Evolutionary conservation across 2,113 vertebrate species (phyloP), one percentile per base, ranked within the genome.

Genomic region (Lophius piscatorius): DNA sequence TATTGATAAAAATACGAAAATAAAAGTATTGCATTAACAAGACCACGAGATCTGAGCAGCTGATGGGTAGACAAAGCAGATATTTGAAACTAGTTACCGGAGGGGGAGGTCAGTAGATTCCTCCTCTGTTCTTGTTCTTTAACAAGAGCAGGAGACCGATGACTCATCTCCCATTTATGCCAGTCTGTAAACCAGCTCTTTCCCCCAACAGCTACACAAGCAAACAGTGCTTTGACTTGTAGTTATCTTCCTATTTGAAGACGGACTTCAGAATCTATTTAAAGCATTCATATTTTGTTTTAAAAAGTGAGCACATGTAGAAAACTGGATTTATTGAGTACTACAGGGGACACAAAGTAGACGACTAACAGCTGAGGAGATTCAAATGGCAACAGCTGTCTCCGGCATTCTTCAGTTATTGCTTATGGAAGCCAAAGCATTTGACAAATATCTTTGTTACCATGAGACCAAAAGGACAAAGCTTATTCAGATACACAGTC

Each of bases 111-210:
- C 83, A 89, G 75, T 74, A 79, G 82, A 79, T 76, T 80, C 4
- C 52, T 34, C 21, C 20, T 63, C 50, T 57, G 22, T 55, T 69
- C 52, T 28, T 20, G 18, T 55, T 55, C 47, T 7, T 33, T 54
- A 54, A 40, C 47, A 63, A 48, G 13, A 78, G 66, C 70, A 60
- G 45, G 64, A 77, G n/a, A 77, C 35, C 24, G 77, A 80, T 90
- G 85, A 87, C 84, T 88, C 88, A 88, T 41, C 47, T 70, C 59
- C 10, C 50, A 78, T 26, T 70, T 64, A 87, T 83, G 75, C 71
- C 61, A 55, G 47, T 47, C 73, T 68, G 20, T 35, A 76, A 73
- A 77, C 62, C 48, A 58, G 63, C 48, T 45, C 31, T 76, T 60
- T 57, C 69, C 55, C 52, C 5, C 9, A 48, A 60, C 49, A 51